Evolutionary conservation across 2,113 vertebrate species (phyloP).

Genomic region (Cepphus grylle): DNA sequence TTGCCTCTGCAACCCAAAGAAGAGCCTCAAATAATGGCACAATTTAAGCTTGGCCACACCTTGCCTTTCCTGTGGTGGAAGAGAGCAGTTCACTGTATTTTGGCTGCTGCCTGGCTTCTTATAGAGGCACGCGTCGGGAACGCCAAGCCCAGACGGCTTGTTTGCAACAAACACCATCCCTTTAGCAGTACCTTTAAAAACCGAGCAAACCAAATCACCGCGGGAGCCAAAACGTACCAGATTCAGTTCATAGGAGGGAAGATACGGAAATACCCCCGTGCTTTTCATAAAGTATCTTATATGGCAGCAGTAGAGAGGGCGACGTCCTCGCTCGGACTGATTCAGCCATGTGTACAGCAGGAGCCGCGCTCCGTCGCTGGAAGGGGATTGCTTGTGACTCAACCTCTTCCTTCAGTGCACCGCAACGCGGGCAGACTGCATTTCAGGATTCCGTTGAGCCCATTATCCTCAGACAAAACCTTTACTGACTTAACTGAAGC

Average conservation of each 20-base stretch:
- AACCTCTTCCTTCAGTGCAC: background rate
- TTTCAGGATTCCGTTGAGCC: background rate
- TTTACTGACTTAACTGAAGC: background rate
- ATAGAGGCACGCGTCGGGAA: background rate
- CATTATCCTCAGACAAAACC: background rate
- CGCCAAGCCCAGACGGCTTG: background rate
- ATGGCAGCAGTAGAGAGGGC: background rate
- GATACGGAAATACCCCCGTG: background rate
- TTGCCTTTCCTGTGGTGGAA: background rate
- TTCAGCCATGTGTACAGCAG: accelerated
- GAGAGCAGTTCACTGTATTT: background rate
- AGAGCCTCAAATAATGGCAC: background rate
- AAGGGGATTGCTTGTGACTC: background rate
- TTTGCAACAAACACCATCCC: background rate
- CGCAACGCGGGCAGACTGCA: background rate
- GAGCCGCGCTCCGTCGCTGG: background rate
- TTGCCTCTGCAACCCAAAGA: background rate
- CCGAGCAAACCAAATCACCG: background rate
- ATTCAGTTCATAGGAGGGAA: background rate
- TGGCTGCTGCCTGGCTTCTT: background rate
- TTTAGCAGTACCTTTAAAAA: background rate
- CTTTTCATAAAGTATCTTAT: background rate
- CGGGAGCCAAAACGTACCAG: background rate
- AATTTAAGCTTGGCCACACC: background rate
- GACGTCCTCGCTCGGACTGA: background rate